These are phyloP conservation scores for Saccostrea glomerata DNA, from an alignment of 1,140 invertebrate species.

Conservation along the genomic window DNA sequence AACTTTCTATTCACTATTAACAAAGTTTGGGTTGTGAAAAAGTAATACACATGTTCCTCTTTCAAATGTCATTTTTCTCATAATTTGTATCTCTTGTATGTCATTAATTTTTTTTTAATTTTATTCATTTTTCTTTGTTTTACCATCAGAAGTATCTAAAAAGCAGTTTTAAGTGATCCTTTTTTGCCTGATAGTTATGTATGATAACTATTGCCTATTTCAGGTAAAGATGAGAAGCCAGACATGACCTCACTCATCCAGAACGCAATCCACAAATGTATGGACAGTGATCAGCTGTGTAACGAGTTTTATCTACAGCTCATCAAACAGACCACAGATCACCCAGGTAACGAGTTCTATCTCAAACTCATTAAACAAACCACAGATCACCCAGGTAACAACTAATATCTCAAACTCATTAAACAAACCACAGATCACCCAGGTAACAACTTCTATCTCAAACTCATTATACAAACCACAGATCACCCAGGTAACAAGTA, in stretches of 20 bases:
- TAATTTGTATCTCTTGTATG: no score
- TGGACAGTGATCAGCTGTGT: slow-evolving; percentile 88
- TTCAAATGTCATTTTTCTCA: no score
- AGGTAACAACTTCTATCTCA: slow-evolving; percentile 64
- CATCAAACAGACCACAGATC: slow-evolving; percentile 95
- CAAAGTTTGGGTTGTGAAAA: not conserved
- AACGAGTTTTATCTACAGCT: slow-evolving; percentile 96
- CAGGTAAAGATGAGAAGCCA: slow-evolving; percentile 53
- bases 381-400: not conserved
- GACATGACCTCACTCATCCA: slow-evolving; percentile 85
- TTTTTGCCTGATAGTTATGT: no score
- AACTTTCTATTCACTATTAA: not conserved
- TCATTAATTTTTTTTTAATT: no score
- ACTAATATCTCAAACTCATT: slow-evolving; percentile 78
- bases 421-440: slow-evolving; percentile 93
- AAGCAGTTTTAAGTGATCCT: no score
- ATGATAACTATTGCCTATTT: not conserved
- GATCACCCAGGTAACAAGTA: not conserved
- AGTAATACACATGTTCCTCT: not conserved
- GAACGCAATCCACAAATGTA: slow-evolving; percentile 91
- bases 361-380: not conserved
- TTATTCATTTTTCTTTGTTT: no score
- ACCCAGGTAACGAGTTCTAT: slow-evolving; percentile 76
- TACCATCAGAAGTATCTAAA: no score
- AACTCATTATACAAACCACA: not conserved